Evolutionary conservation across 2,113 vertebrate genomes (phyloP).

Genomic region (Chascanopsetta lugubris): DNA sequence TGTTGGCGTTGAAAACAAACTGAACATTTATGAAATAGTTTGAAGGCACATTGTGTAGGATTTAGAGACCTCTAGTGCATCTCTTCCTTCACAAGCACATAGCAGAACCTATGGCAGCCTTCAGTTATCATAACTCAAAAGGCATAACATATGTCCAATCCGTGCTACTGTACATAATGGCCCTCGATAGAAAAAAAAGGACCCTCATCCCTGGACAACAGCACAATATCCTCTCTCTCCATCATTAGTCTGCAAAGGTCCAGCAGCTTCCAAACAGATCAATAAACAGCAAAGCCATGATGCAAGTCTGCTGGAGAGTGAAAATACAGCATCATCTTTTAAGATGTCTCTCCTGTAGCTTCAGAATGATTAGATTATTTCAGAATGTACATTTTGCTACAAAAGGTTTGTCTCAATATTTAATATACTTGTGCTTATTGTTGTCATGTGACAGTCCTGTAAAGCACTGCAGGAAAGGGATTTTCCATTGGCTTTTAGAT

Average conservation of each 20-base stretch:
- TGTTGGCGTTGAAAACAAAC: no score
- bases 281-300: background rate
- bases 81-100: no score
- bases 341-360: background rate
- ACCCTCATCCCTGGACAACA: background rate
- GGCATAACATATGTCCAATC: no score
- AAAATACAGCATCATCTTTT: background rate
- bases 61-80: no score
- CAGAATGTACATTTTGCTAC: background rate
- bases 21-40: no score
- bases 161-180: no score
- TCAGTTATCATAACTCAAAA: no score
- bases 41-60: no score
- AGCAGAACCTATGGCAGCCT: no score
- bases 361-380: background rate
- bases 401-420: background rate
- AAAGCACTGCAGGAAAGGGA: background rate
- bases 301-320: background rate
- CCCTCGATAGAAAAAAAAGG: background rate
- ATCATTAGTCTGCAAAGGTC: background rate
- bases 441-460: background rate
- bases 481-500: background rate
- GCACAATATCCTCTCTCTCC: background rate
- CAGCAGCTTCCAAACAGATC: background rate
- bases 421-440: background rate